Evolutionary conservation across 2,113 vertebrate species (phyloP), one percentile per base, ranked within the genome.

Genomic region (Petrocephalus microphthalmus): DNA sequence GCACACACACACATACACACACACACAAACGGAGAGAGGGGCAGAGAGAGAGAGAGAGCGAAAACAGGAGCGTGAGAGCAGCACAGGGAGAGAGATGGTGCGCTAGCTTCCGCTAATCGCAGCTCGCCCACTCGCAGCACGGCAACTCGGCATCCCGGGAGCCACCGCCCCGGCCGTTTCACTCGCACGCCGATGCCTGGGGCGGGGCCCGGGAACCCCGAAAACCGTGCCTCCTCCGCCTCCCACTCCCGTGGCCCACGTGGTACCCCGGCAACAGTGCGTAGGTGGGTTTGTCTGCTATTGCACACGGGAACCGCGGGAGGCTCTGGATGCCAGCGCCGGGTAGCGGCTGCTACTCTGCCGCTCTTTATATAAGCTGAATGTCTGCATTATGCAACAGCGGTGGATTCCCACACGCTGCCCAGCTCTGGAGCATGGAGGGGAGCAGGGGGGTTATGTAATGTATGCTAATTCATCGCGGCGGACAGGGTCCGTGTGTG

Each of bases 81-180:
- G 82, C 53, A 7, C 8, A 60, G 29, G 51, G 67, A 8, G 84
- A 49, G 64, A 42, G 84, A 20, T 22, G 78, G 78, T 45, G 81
- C 78, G 47, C 56, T 87, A 84, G 85, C 56, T 29, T 20, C 45
- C 25, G 86, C 51, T 60, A 90, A 89, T 88, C 86, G 81, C 84
- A 60, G 52, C 89, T 91, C 92, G 88, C 92, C 92, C 91, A 92
- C 92, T 52, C 87, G 56, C 45, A 88, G 45, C 87, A 60, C 91
- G 87, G 90, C 84, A 5, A 52, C 88, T 90, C 42, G 25, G 88
- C 74, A 57, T 53, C 71, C 52, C 22, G 51, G 71, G 82, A 78
- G 71, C 71, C 33, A 4, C 71, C 7, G 33, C 33, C 71, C 0
- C 2, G 71, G 71, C 1, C 15, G 1, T 42, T 78, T 19, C 1